phyloP scores from a whole-genome alignment of 2,888 invertebrate genomes.

The Empis livida region DNA sequence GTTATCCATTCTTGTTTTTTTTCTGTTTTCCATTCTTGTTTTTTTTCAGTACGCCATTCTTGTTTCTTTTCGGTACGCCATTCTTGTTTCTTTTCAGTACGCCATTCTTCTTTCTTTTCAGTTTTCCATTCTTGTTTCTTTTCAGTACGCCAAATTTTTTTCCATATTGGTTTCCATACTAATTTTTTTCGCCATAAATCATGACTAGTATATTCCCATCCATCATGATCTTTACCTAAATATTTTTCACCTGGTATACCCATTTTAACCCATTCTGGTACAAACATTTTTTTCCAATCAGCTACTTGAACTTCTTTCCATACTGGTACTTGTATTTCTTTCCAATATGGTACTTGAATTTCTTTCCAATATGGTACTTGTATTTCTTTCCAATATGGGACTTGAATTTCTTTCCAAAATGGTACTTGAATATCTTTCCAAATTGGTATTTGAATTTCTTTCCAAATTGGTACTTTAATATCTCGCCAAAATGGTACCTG shows the following conservation, averaged over 20 bases:
- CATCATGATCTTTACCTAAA: constrained; percentile 67
- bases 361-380: constrained; percentile 45
- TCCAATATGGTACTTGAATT: constrained; percentile 47
- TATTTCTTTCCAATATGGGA: constrained; percentile 54
- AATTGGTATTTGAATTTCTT: constrained; percentile 37
- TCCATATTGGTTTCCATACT: constrained; percentile 51
- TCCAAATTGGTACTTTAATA: constrained; percentile 44
- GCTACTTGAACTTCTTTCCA: constrained; percentile 54
- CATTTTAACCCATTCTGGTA: constrained; percentile 45
- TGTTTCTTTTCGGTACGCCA: constrained; percentile 60
- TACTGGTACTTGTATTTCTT: constrained; percentile 55
- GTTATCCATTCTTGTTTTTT: constrained; percentile 62
- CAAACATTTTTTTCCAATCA: constrained; percentile 43
- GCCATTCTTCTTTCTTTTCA: constrained; percentile 57
- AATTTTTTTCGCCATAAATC: constrained; percentile 77
- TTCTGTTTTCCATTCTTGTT: constrained; percentile 47
- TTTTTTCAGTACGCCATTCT: constrained; percentile 67
- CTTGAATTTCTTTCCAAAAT: constrained; percentile 61
- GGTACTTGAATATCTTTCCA: constrained; percentile 25
- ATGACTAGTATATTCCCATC: constrained; percentile 73
- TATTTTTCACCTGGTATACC: constrained; percentile 70
- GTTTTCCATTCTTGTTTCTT: constrained; percentile 56
- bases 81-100: constrained; percentile 50
- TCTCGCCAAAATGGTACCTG: constrained; percentile 61
- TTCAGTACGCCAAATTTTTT: constrained; percentile 67